Evolutionary conservation across 2,113 vertebrate genomes (phyloP).

Genomic region (Hyaena hyaena): DNA sequence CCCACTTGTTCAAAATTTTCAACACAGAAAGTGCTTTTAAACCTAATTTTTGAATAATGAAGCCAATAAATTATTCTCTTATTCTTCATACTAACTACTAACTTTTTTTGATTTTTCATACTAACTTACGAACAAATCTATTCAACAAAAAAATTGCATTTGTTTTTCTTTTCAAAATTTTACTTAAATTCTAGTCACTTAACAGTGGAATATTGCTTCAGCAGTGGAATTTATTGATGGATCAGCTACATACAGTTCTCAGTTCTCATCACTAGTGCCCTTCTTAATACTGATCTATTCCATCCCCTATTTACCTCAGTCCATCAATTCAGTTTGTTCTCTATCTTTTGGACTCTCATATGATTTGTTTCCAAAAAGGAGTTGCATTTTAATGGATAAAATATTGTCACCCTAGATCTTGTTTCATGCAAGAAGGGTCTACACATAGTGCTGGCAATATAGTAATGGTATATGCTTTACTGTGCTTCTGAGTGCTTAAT

Average conservation of each 20-base stretch:
- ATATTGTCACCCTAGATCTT: neutral
- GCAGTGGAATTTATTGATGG: no score
- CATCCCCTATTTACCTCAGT: no score
- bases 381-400: neutral
- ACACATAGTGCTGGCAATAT: neutral
- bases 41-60: neutral
- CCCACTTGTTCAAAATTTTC: neutral
- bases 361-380: neutral
- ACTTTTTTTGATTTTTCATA: neutral
- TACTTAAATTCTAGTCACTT: no score
- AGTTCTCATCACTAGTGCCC: no score
- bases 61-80: neutral
- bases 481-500: neutral
- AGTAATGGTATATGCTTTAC: neutral
- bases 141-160: neutral
- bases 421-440: neutral
- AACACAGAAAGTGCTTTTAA: neutral
- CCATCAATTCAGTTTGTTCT: no score
- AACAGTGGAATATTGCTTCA: no score
- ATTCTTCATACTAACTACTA: neutral
- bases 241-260: no score
- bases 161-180: no score
- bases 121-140: neutral
- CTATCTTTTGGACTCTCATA: no score
- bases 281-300: no score